Evolutionary conservation across 2,888 invertebrate genomes (phyloP).

Genomic region (Dryobotodes eremita): DNA sequence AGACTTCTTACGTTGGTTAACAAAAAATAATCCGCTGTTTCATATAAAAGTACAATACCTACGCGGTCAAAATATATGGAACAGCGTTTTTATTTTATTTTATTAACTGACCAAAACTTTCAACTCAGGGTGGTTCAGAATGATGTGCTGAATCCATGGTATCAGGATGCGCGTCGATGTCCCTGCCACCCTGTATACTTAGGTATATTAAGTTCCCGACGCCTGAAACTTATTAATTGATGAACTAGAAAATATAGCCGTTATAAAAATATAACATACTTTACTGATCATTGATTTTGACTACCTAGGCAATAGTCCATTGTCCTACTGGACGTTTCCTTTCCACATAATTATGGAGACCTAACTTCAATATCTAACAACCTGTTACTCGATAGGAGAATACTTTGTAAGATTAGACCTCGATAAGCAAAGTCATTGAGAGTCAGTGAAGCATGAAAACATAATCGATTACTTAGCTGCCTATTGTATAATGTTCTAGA

Average conservation of each 20-base stretch:
- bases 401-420: background rate
- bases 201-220: background rate
- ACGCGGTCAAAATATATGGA: too few relatives aligned
- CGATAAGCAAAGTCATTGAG: conserved; percentile 9
- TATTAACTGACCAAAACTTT: too few relatives aligned
- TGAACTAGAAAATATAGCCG: background rate
- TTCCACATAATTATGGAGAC: background rate
- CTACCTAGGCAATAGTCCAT: background rate
- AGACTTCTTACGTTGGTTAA: too few relatives aligned
- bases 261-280: background rate
- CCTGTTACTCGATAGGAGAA: conserved; percentile 3
- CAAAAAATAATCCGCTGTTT: too few relatives aligned
- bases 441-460: conserved; percentile 18
- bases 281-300: background rate
- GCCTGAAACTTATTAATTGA: background rate
- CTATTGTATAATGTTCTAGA: conserved; percentile 33
- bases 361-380: background rate
- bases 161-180: too few relatives aligned
- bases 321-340: background rate
- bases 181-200: too few relatives aligned
- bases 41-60: too few relatives aligned
- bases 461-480: conserved; percentile 5
- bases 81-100: too few relatives aligned
- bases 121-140: too few relatives aligned
- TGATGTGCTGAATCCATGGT: too few relatives aligned